Conservation (phyloP, 2,888 invertebrate species). For the Petrolisthes cinctipes region DNA sequence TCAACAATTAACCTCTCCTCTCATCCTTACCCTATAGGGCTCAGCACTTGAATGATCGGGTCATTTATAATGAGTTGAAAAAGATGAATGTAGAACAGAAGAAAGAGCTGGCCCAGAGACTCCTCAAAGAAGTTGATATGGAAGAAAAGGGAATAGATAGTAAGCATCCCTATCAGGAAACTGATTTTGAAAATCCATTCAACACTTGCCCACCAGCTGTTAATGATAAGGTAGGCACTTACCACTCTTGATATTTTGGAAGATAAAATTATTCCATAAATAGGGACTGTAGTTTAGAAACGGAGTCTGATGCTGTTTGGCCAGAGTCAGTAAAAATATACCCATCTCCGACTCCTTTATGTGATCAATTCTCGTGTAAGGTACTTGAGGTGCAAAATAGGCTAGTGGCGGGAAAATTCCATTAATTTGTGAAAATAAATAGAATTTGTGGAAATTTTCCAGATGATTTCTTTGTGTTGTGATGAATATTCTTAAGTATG, state of each 20-base stretch:
- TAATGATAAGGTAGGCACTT: slow-evolving; percentile 32
- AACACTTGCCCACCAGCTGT: slow-evolving; percentile 54
- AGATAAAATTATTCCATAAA: too few species aligned
- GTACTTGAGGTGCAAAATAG: too few species aligned
- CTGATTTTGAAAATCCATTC: slow-evolving; percentile 64
- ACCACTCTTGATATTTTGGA: background rate
- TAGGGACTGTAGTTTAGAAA: background rate
- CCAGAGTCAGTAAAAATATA: background rate
- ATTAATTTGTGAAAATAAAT: too few species aligned
- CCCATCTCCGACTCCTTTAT: too few species aligned
- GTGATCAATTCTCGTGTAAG: too few species aligned
- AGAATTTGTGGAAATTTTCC: background rate
- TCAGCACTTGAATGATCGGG: slow-evolving; percentile 41
- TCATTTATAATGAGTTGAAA: slow-evolving; percentile 58
- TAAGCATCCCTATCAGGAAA: slow-evolving; percentile 56
- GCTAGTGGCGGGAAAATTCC: too few species aligned
- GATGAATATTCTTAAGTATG: too few species aligned
- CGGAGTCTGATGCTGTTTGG: background rate
- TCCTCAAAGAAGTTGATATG: slow-evolving; percentile 47
- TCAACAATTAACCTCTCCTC: too few species aligned
- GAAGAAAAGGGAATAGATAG: slow-evolving; percentile 27
- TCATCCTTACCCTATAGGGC: slow-evolving; percentile 39
- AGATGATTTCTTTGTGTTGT: too few species aligned
- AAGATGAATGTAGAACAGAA: slow-evolving; percentile 60
- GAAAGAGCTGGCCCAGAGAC: slow-evolving; percentile 48